These are phyloP conservation scores for Acrocyrtus sp. DNA, from an alignment of 2,888 invertebrate genomes.

Conservation along the genomic window DNA sequence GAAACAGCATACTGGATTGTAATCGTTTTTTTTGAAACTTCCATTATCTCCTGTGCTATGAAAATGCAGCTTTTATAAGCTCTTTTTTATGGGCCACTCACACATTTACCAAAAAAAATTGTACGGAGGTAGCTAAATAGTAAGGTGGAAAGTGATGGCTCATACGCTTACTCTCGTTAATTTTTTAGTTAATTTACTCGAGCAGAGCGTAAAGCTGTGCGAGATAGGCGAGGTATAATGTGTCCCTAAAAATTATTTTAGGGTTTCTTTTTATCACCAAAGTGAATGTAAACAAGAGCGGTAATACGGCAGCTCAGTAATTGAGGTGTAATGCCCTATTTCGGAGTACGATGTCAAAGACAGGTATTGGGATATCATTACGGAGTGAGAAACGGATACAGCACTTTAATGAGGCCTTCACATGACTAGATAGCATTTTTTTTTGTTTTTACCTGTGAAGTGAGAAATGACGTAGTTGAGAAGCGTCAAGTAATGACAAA, in stretches of 20 bases:
- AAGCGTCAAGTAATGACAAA: background rate
- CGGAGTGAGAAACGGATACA: constrained; percentile 7
- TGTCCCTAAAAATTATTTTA: background rate
- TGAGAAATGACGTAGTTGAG: background rate
- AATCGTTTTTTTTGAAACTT: constrained; percentile 20
- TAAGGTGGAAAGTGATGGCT: background rate
- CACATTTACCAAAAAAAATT: no score
- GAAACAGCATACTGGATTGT: constrained; percentile 1
- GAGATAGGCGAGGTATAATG: constrained; percentile 1
- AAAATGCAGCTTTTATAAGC: constrained; percentile 51
- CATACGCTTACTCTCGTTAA: constrained; percentile 21
- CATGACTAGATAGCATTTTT: constrained; percentile 2
- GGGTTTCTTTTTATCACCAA: no score
- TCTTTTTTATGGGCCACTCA: constrained; percentile 19
- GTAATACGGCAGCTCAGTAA: constrained; percentile 11
- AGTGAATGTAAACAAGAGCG: no score
- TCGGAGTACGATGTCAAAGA: constrained; percentile 10
- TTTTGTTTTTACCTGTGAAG: no score
- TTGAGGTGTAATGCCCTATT: constrained; percentile 7
- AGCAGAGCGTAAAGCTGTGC: background rate
- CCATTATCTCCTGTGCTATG: constrained; percentile 44
- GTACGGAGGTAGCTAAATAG: background rate
- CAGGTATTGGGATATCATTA: background rate
- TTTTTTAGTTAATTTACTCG: constrained; percentile 20
- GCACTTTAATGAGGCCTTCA: constrained; percentile 20